phyloP scores from a whole-genome alignment of 2,113 vertebrate genomes.

The Macquaria australasica region DNA sequence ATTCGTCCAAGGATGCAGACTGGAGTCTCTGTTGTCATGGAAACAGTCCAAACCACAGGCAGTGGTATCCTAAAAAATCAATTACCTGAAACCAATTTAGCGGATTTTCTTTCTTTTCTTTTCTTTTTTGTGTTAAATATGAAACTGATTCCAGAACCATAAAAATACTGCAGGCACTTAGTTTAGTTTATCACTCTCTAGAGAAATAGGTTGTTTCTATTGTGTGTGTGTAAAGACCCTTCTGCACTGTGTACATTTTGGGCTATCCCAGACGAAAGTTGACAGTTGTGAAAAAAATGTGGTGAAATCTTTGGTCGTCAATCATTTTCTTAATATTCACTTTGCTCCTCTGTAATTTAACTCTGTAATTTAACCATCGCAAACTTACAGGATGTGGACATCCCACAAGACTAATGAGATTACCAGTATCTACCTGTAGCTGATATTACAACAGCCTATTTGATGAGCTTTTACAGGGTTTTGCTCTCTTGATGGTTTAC shows the following conservation, averaged over 20 bases:
- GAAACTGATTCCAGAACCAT: neutral
- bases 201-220: neutral
- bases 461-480: too few species aligned
- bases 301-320: too few species aligned
- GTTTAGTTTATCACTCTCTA: neutral
- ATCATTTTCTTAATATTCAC: too few species aligned
- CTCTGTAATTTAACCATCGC: too few species aligned
- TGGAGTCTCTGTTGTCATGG: neutral
- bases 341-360: too few species aligned
- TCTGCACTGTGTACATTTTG: neutral
- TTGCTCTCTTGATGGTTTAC: too few species aligned
- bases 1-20: neutral
- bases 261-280: too few species aligned
- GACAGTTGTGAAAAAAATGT: too few species aligned
- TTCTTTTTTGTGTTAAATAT: neutral
- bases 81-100: neutral
- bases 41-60: conserved; percentile 20
- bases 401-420: too few species aligned
- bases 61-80: neutral
- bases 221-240: neutral
- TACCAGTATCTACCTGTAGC: too few species aligned
- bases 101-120: neutral
- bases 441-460: too few species aligned
- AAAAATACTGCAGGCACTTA: neutral
- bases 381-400: too few species aligned